Evolutionary conservation across 64 coral and sea anemone species (phyloP).

Genomic region (Pocillopora verrucosa): DNA sequence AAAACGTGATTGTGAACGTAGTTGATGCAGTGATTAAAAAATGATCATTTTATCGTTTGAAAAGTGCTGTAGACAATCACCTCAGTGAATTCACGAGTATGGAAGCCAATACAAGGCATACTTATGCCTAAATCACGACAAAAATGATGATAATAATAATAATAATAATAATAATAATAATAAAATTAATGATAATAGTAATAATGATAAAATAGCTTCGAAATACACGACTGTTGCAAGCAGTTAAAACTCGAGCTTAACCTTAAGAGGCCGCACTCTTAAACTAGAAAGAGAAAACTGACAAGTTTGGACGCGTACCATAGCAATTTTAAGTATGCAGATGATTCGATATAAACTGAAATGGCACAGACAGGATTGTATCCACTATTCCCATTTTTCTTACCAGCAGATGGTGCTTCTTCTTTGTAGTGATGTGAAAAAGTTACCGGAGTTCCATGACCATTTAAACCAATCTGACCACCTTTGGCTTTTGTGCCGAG

Average conservation of each 20-base stretch:
- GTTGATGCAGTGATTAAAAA: neutral
- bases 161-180: too few relatives aligned
- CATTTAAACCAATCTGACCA: constrained; percentile 17
- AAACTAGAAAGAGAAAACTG: too few relatives aligned
- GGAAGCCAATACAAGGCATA: neutral
- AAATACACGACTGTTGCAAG: too few relatives aligned
- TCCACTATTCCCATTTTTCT: neutral
- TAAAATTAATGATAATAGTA: too few relatives aligned
- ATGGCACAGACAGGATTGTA: neutral
- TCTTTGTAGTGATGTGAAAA: constrained; percentile 40
- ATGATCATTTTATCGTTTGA: neutral
- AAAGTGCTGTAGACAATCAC: neutral
- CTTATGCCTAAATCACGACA: neutral
- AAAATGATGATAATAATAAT: neutral
- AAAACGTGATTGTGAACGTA: neutral
- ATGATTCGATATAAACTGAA: too few relatives aligned
- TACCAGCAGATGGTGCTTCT: constrained; percentile 28
- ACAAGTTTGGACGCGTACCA: too few relatives aligned
- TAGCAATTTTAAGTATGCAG: too few relatives aligned
- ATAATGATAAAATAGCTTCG: too few relatives aligned
- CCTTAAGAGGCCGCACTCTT: too few relatives aligned
- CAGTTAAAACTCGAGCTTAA: too few relatives aligned
- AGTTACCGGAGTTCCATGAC: constrained; percentile 11
- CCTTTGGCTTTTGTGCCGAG: constrained; percentile 21
- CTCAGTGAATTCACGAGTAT: neutral